Percentiles rank a stretch among this genome's conserved stretches.
These are phyloP conservation scores for Hirtodrosophila histrioides DNA, from an alignment of 2,888 invertebrate genomes.

Conservation along the genomic window DNA sequence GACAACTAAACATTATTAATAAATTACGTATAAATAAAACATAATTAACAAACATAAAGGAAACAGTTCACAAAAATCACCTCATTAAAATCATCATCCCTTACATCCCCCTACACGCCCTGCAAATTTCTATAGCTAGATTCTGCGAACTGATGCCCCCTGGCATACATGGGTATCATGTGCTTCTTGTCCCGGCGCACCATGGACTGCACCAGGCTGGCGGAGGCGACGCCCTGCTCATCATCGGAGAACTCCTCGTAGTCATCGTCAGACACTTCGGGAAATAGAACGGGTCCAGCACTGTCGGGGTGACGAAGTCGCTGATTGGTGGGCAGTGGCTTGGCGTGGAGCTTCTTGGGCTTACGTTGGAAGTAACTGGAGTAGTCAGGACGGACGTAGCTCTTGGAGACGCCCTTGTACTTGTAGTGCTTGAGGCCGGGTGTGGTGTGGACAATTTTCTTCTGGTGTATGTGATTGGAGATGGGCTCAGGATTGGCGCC, in stretches of 20 bases:
- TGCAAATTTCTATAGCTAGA: constrained; percentile 44
- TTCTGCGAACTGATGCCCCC: constrained; percentile 51
- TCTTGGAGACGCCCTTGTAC: constrained; percentile 63
- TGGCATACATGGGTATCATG: constrained; percentile 82
- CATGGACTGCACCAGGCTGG: constrained; percentile 82
- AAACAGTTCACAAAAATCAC: constrained; percentile 40
- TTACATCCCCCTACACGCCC: constrained; percentile 38
- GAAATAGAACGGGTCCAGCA: constrained; percentile 66
- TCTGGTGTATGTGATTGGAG: constrained; percentile 76
- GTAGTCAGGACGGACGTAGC: constrained; percentile 74
- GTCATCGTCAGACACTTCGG: constrained; percentile 56
- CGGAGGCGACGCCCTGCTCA: constrained; percentile 81
- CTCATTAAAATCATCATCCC: background rate
- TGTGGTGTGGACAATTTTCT: constrained; percentile 83
- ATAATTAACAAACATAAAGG: constrained; percentile 46
- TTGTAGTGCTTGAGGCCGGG: constrained; percentile 85
- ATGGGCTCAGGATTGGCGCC: constrained; percentile 72
- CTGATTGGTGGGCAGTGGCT: constrained; percentile 11
- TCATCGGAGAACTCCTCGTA: constrained; percentile 56
- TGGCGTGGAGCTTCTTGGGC: constrained; percentile 69
- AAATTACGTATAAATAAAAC: constrained; percentile 68
- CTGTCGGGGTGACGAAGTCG: constrained; percentile 38
- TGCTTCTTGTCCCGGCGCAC: constrained; percentile 81
- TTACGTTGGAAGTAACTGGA: constrained; percentile 81
- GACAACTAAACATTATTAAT: constrained; percentile 47